A percentile compares a stretch with the other conserved stretches of the same genome.
phyloP scores from a whole-genome alignment of 2,113 vertebrate genomes.

The Butorides virescens region DNA sequence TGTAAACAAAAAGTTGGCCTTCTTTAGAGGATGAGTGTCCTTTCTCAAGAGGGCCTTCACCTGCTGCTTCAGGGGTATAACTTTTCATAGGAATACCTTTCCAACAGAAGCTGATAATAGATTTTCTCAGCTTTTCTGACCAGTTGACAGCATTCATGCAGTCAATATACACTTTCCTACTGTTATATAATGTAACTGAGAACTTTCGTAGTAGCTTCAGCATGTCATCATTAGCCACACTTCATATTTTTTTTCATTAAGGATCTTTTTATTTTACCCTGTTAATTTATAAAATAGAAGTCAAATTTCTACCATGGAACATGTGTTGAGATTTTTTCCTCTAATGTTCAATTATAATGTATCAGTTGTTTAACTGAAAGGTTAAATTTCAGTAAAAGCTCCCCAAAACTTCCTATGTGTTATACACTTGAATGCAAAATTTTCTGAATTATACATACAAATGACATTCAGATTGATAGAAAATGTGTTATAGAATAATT shows the following conservation, averaged over 20 bases:
- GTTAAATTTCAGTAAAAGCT: neutral
- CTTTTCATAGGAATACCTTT: neutral
- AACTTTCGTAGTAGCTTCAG: neutral
- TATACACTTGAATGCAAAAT: neutral
- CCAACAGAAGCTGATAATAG: neutral
- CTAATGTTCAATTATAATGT: neutral
- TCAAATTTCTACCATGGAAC: neutral
- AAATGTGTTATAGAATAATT: neutral
- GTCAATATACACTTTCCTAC: neutral
- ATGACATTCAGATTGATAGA: neutral
- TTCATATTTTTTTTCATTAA: neutral
- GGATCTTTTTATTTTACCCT: neutral
- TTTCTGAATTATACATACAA: neutral
- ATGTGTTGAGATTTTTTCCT: neutral
- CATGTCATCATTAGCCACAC: neutral
- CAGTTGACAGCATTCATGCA: neutral
- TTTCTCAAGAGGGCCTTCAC: neutral
- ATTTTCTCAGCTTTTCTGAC: neutral
- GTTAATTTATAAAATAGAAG: neutral
- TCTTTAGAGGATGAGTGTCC: neutral
- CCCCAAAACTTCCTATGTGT: neutral
- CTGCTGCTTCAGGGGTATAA: neutral
- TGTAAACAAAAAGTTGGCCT: neutral
- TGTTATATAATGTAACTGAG: neutral
- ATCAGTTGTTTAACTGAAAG: neutral